Evolutionary conservation across 2,888 invertebrate species (phyloP).

Genomic region (Embidobia sp.): DNA sequence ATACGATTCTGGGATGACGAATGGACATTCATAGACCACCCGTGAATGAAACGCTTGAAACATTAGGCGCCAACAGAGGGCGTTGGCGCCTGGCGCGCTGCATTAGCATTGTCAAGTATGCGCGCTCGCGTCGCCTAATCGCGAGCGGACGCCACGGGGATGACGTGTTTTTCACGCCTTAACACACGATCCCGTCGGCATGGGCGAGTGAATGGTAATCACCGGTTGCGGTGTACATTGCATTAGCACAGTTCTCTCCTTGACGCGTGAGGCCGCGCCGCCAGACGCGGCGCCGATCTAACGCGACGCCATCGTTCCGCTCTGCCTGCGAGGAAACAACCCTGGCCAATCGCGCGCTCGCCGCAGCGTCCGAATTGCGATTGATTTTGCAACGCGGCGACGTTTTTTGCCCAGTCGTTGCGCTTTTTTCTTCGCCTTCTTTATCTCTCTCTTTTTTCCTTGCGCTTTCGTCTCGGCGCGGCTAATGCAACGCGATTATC

Average conservation of each 20-base stretch:
- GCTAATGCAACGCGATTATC: slow-evolving; percentile 10
- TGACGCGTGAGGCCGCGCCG: slow-evolving; percentile 44
- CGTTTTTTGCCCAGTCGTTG: slow-evolving; percentile 1
- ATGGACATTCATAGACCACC: too few relatives aligned
- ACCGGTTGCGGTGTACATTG: slow-evolving; percentile 29
- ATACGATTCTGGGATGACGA: too few relatives aligned
- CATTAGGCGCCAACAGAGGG: slow-evolving; percentile 20
- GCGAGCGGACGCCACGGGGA: slow-evolving; percentile 36
- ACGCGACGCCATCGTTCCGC: slow-evolving; percentile 37
- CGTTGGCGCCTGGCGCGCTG: slow-evolving; percentile 46
- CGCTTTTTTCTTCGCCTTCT: neutral
- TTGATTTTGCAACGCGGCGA: slow-evolving; percentile 33
- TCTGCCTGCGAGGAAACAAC: slow-evolving; percentile 29
- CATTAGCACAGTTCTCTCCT: slow-evolving; percentile 43
- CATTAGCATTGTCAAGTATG: slow-evolving; percentile 32
- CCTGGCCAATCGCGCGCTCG: slow-evolving; percentile 28
- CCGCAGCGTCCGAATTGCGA: slow-evolving; percentile 36
- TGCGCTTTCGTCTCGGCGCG: neutral
- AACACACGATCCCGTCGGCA: slow-evolving; percentile 23
- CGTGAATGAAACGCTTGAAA: too few relatives aligned
- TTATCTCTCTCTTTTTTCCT: neutral
- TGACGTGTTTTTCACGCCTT: slow-evolving; percentile 51
- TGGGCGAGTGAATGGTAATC: slow-evolving; percentile 54
- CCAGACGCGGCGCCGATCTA: slow-evolving; percentile 50
- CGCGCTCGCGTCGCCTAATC: slow-evolving; percentile 41